Evolutionary conservation across 2,113 vertebrate species (phyloP), one percentile per base, ranked within the genome.

Genomic region (Scophthalmus maximus): DNA sequence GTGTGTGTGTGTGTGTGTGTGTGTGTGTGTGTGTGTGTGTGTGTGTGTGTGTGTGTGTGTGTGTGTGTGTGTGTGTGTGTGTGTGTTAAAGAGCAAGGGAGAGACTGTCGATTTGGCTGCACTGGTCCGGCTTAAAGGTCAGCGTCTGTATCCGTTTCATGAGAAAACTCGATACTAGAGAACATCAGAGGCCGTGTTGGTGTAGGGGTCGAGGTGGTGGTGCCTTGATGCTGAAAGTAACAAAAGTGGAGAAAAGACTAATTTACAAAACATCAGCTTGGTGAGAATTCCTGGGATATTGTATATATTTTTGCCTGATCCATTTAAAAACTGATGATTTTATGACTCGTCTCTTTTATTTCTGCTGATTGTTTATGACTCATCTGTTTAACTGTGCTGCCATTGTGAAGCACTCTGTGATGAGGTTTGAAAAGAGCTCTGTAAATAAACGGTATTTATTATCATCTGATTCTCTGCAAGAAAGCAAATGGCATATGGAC

Each of bases 111-210:
- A 69, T 53, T 61, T 65, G 81, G 78, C 49, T 56, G 47, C 40
- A 47, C 10, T 44, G 78, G 32, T 44, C 60, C 20, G 15, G 50
- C 73, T 60, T 74, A 81, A 82, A 90, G 86, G 90, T 89, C 90
- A 84, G 72, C 0, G 2, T 53, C 51, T 76, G 71, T 81, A 89
- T 92, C 82, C 1, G 76, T 91, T 88, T 89, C 87, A 84, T 84
- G 52, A 70, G 76, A 82, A 72, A 84, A 89, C 67, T 53, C 74
- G 76, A 90, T 73, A 83, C 68, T 70, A 34, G 50, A 68, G 64
- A 62, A 40, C 60, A 81, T 78, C 32, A 29, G 25, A 38, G 42
- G 14, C 38, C 74, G 51, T 73, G 23, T 72, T 14, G 40, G 26
- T 49, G 26, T n/a, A 34, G 32, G 57, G 3, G 65, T 8, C 53